phyloP scores from a whole-genome alignment of 2,797 vertebrate species.

The Fundulus diaphanus region DNA sequence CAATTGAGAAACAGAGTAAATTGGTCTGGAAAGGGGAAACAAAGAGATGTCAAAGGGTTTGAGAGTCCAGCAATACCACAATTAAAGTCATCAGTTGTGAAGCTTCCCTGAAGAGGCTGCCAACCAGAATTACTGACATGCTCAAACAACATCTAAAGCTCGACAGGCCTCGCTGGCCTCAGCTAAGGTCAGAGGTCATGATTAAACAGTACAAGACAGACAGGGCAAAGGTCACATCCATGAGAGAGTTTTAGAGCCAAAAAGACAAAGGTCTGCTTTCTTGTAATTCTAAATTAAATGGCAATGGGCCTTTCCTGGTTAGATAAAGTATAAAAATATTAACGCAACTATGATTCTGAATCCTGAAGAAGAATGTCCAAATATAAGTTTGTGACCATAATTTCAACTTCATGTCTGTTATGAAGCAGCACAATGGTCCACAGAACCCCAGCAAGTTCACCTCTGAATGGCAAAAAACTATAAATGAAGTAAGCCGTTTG shows the following conservation, averaged over 20 bases:
- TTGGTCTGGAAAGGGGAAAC: background rate
- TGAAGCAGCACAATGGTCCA: background rate
- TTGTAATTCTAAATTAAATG: background rate
- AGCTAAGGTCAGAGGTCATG: background rate
- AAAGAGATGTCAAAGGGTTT: background rate
- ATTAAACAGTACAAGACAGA: background rate
- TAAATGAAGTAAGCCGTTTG: background rate
- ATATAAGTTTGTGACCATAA: too few species aligned
- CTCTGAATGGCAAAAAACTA: too few species aligned
- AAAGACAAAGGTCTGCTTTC: background rate
- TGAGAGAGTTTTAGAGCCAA: too few species aligned
- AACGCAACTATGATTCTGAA: background rate
- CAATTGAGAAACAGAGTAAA: background rate
- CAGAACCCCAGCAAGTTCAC: background rate
- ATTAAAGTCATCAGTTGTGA: background rate
- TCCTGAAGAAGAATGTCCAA: background rate
- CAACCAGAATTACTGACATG: too few species aligned
- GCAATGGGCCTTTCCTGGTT: background rate
- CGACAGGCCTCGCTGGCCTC: background rate
- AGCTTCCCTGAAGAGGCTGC: background rate
- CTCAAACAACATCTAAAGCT: too few species aligned
- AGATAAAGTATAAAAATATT: background rate
- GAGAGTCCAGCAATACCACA: background rate
- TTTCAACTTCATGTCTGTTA: background rate
- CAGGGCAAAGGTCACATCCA: background rate